Evolutionary conservation across 2,888 invertebrate species (phyloP), one percentile per base, ranked within the genome.

Genomic region (Epinotia bilunana): DNA sequence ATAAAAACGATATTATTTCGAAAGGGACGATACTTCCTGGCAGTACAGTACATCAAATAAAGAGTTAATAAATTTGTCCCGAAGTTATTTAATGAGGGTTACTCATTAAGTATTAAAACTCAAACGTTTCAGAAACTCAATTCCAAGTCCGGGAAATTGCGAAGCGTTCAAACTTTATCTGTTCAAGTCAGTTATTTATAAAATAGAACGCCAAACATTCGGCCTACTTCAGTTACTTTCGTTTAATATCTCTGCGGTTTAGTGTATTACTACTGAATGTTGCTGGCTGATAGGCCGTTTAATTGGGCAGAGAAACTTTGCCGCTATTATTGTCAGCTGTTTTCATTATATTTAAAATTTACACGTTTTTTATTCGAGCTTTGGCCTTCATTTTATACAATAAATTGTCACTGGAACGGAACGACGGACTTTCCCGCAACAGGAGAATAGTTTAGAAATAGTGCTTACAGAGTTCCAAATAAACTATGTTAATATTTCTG

Each of bases 21-120:
- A 20, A 12, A 61, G 57, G 60, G 60, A 73, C 65, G 20, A 28
- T 72, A 75, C 61, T 72, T 74, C 39, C 70, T 72, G 58, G 71
- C 71, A 63, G 63, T 58, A 72, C 72, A 57, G 72, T 75, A 77
- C 77, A 77, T 79, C 78, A 79, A 81, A 80, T 80, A 80, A 80
- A 79, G 79, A 82, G 81, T 83, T 84, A 79, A 78, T 80, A 80
- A 80, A 82, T 81, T 82, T 80, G 78, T 79, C 80, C 77, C 76
- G 63, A 79, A 83, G 81, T 83, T 80, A 78, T 81, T 84, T 83
- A 84, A 85, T 84, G 83, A 85, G 81, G 81, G 80, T 79, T 79
- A 82, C 84, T 85, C 82, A 84, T 86, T 84, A 85, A 83, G 82
- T 80, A 84, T 83, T 83, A 83, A 82, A 85, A 84, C 84, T 84